phyloP scores from a whole-genome alignment of 2,888 invertebrate genomes.

The Rapana venosa region DNA sequence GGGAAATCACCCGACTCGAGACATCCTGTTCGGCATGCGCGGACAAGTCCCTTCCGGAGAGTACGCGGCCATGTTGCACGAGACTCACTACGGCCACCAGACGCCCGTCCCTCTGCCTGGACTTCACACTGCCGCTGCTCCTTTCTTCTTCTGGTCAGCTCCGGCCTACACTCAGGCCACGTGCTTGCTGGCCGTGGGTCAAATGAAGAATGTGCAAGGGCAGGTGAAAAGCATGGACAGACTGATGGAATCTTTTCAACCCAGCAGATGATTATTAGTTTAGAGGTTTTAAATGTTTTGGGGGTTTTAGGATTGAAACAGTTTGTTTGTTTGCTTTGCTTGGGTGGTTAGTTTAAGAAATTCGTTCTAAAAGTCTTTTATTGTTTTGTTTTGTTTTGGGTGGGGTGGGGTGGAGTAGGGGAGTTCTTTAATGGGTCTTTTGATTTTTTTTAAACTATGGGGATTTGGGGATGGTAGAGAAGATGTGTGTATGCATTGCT shows the following conservation, averaged over 20 bases:
- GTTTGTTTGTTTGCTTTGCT: too few species aligned
- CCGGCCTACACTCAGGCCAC: conserved; percentile 41
- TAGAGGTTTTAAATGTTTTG: too few species aligned
- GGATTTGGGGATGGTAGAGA: too few species aligned
- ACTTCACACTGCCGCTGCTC: conserved; percentile 28
- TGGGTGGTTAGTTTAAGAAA: too few species aligned
- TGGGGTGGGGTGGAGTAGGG: too few species aligned
- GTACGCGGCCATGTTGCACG: conserved; percentile 10
- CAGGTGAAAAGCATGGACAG: conserved; percentile 1
- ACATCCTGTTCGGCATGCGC: conserved; percentile 38
- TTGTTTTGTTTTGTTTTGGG: too few species aligned
- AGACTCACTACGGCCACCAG: conserved; percentile 14
- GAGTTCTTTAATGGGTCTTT: too few species aligned
- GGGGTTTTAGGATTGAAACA: too few species aligned
- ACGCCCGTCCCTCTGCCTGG: not conserved
- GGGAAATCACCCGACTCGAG: conserved; percentile 11
- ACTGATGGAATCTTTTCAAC: not conserved
- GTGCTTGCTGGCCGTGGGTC: conserved; percentile 40
- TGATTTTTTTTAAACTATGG: too few species aligned
- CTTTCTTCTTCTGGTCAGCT: conserved; percentile 47
- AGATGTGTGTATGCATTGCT: too few species aligned
- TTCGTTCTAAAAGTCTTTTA: too few species aligned
- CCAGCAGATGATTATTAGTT: not conserved
- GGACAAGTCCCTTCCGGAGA: not conserved
- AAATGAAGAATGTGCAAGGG: conserved; percentile 42